A percentile compares a stretch with the other conserved stretches of the same genome.
phyloP scores from a whole-genome alignment of 2,113 vertebrate species.

The Oxyruncus cristatus region DNA sequence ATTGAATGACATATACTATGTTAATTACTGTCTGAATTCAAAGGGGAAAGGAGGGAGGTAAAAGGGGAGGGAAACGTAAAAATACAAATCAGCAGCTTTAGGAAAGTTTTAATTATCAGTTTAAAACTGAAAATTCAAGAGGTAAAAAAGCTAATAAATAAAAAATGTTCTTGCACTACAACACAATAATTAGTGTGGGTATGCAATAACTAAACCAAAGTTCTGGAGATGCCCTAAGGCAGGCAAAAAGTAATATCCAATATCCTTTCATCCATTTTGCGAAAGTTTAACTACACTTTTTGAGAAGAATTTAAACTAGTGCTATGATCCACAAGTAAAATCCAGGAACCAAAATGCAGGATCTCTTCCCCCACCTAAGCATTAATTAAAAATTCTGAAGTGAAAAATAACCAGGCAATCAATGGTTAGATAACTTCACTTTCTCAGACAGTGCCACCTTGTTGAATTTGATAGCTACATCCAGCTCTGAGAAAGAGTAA shows the following conservation, averaged over 20 bases:
- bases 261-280: neutral
- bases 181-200: neutral
- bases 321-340: neutral
- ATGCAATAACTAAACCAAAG: neutral
- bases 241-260: neutral
- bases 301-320: neutral
- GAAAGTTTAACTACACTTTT: neutral
- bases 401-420: neutral
- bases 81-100: neutral
- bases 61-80: neutral
- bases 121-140: neutral
- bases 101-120: neutral
- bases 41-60: rapidly evolving
- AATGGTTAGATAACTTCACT: neutral
- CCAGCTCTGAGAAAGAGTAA: neutral
- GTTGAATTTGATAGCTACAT: neutral
- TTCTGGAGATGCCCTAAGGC: neutral
- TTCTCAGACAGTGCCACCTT: neutral
- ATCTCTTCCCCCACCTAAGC: neutral
- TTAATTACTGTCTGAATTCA: neutral
- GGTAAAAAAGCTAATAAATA: slow-evolving; percentile 2
- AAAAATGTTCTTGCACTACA: neutral
- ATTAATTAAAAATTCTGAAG: neutral
- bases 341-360: neutral
- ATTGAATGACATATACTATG: neutral